phyloP scores from a whole-genome alignment of 2,888 invertebrate species.

The Drymonia ruficornis region DNA sequence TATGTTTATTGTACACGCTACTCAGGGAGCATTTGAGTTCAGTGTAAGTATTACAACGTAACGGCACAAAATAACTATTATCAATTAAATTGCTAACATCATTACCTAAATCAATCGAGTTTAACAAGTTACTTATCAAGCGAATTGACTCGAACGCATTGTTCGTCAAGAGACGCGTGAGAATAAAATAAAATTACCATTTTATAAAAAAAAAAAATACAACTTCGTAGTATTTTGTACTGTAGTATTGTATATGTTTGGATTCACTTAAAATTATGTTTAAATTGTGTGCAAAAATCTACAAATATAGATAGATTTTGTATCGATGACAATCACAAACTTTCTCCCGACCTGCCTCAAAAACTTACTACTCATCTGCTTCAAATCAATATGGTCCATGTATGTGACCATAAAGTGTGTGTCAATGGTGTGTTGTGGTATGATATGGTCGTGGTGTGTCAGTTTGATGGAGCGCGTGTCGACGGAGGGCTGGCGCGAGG shows the following conservation, averaged over 20 bases:
- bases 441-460: background rate
- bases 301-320: too few species aligned
- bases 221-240: background rate
- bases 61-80: background rate
- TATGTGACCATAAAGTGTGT: constrained; percentile 7
- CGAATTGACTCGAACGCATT: constrained; percentile 14
- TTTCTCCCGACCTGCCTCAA: too few species aligned
- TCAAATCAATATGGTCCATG: too few species aligned
- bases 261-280: too few species aligned
- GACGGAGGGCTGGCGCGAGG: constrained; percentile 95
- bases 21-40: constrained; percentile 96
- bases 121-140: constrained; percentile 31
- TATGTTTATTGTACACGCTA: constrained; percentile 56
- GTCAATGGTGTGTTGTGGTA: background rate
- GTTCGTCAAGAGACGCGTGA: constrained; percentile 8
- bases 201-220: background rate
- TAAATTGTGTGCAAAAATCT: too few species aligned
- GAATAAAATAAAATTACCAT: background rate
- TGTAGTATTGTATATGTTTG: too few species aligned
- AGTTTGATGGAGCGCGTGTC: constrained; percentile 94
- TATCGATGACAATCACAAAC: too few species aligned
- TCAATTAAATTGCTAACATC: constrained; percentile 7
- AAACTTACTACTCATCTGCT: too few species aligned
- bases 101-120: constrained; percentile 16
- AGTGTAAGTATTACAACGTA: constrained; percentile 89